A percentile compares a stretch with the other conserved stretches of the same genome.
phyloP scores from a whole-genome alignment of 2,888 invertebrate genomes.

The Ectemnius cavifrons region DNA sequence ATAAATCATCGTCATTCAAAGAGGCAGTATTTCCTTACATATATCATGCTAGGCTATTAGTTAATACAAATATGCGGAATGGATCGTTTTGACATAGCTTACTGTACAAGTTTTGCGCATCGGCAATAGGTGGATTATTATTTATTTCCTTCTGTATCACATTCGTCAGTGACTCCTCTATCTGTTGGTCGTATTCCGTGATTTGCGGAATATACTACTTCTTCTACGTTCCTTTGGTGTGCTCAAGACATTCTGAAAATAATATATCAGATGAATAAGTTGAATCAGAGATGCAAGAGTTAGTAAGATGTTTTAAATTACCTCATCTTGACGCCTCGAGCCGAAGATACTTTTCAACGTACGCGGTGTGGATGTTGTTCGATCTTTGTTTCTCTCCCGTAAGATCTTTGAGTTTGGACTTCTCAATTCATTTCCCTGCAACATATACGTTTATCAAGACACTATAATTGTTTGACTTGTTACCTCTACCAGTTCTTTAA shows the following conservation, averaged over 20 bases:
- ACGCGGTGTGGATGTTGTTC: conserved; percentile 70
- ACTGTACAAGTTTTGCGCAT: conserved; percentile 34
- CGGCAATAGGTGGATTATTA: neutral
- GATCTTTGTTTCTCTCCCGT: conserved; percentile 69
- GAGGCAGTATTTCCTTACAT: too few species aligned
- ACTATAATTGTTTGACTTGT: neutral
- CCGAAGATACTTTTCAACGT: conserved; percentile 65
- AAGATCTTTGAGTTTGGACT: conserved; percentile 69
- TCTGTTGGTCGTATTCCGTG: conserved; percentile 41
- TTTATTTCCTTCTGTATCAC: conserved; percentile 10
- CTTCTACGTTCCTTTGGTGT: conserved; percentile 67
- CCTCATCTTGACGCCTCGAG: conserved; percentile 71
- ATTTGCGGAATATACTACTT: conserved; percentile 69
- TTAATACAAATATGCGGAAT: neutral
- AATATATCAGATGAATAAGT: conserved; percentile 14
- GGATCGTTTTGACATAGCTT: conserved; percentile 11
- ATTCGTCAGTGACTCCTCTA: conserved; percentile 13
- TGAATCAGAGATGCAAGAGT: neutral
- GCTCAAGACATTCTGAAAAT: conserved; percentile 59
- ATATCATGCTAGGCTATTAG: too few species aligned
- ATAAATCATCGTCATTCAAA: conserved; percentile 41
- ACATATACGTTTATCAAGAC: neutral
- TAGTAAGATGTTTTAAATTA: conserved; percentile 30
- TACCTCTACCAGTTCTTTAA: too few species aligned
- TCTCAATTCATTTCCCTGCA: conserved; percentile 67